Percentiles rank a stretch among this genome's conserved stretches.
Evolutionary conservation across 1,140 invertebrate species (phyloP).

Genomic region (Heliconius himera): DNA sequence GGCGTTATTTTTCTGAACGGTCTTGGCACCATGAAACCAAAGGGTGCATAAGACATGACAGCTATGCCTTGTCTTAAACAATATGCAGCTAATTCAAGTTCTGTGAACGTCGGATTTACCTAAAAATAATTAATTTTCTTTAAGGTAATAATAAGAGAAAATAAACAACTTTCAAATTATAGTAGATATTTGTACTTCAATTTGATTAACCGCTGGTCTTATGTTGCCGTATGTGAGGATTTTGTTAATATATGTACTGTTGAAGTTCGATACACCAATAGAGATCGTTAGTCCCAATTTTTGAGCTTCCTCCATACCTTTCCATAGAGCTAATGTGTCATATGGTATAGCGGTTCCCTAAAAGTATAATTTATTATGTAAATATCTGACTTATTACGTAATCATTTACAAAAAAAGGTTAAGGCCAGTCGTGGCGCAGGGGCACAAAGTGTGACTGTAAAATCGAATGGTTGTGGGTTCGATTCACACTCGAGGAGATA

Average conservation of each 20-base stretch:
- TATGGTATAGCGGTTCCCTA: background rate
- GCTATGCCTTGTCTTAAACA: constrained; percentile 84
- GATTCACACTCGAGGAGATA: too few species aligned
- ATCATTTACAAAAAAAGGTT: too few species aligned
- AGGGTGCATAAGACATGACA: constrained; percentile 88
- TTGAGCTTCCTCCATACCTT: constrained; percentile 87
- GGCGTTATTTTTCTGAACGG: background rate
- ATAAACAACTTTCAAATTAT: too few species aligned
- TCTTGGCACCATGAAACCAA: constrained; percentile 83
- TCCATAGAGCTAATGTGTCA: constrained; percentile 86
- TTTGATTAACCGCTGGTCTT: constrained; percentile 78
- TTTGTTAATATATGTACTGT: constrained; percentile 87
- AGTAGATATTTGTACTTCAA: constrained; percentile 61
- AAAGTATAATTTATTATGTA: background rate
- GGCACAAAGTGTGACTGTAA: too few species aligned
- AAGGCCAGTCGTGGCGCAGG: too few species aligned
- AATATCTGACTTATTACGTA: too few species aligned
- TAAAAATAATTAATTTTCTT: too few species aligned
- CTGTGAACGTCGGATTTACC: constrained; percentile 85
- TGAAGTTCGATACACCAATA: constrained; percentile 95
- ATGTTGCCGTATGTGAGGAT: constrained; percentile 82
- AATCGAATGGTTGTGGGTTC: too few species aligned
- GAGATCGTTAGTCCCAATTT: constrained; percentile 86
- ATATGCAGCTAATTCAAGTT: constrained; percentile 85
- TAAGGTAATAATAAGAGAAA: too few species aligned